Evolutionary conservation across 2,888 invertebrate species (phyloP), one percentile per base, ranked within the genome.

Genomic region (Listrodromus nycthemerus): DNA sequence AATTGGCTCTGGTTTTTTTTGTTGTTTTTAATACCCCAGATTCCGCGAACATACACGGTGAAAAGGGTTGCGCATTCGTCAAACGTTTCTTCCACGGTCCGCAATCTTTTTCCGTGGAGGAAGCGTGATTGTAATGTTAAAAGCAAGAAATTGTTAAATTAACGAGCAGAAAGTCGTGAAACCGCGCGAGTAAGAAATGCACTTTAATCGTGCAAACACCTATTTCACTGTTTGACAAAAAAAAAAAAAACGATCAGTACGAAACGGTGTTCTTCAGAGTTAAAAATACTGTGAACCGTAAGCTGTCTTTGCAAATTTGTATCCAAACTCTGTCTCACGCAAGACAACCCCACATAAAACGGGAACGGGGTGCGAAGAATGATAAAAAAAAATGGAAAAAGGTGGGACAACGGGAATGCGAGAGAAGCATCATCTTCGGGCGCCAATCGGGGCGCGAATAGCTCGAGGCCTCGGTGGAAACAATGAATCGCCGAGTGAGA

Each of bases 381-480:
- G 3, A 37, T 10, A 41, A 24, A 33, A 61, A 24, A 37, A 48
- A 69, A n/a, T n/a, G 65, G 41, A 58, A 41, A 66, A 50, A 24
- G 24, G 16, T 66, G 69, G 65, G 69, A 55, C 33, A 41, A 74
- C 67, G 74, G 55, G 63, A 73, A 73, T 78, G 65, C 77, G 61
- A 78, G 84, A 83, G 78, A 82, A 82, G 83, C 85, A 85, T 87
- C 84, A 86, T 85, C 87, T 87, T 87, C 85, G 90, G 87, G 78
- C 89, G 88, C 87, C 89, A 89, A 90, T 90, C 88, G 88, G 85
- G 75, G 85, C 82, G 84, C 83, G 80, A 80, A 80, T 83, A 73
- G 82, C 84, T 84, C 70, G 73, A 67, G 84, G 85, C 82, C 78
- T 80, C 30, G 52, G 71, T 71, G 48, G 33, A 10, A 55, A 48